A percentile compares a stretch with the other conserved stretches of the same genome.
phyloP scores from a whole-genome alignment of 2,888 invertebrate genomes.

The Linnaemya vulpina region DNA sequence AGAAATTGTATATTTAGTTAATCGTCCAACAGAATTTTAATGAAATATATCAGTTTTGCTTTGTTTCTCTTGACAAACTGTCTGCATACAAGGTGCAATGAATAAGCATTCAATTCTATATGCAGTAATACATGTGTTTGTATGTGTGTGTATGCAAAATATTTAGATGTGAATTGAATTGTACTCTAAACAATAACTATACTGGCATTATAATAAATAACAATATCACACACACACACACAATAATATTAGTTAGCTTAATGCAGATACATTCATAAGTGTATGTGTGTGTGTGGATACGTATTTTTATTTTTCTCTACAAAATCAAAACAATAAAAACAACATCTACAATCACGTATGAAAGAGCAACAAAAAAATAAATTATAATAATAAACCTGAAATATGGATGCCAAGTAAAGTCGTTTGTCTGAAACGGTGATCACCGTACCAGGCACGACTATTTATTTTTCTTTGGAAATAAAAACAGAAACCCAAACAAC shows the following conservation, averaged over 20 bases:
- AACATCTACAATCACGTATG: slow-evolving; percentile 51
- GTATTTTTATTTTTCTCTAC: slow-evolving; percentile 23
- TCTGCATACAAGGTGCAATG: not conserved
- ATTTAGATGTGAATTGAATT: slow-evolving; percentile 53
- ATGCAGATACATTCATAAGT: slow-evolving; percentile 1
- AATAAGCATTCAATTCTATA: not conserved
- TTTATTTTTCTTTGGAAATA: slow-evolving; percentile 23
- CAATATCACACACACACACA: slow-evolving; percentile 46
- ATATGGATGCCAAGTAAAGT: slow-evolving; percentile 71
- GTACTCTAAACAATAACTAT: slow-evolving; percentile 64
- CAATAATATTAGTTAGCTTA: not conserved
- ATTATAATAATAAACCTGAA: slow-evolving; percentile 60
- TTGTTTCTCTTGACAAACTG: not conserved
- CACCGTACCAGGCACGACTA: slow-evolving; percentile 80
- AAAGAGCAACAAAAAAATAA: not conserved
- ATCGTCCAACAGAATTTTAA: too few relatives aligned
- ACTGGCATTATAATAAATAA: slow-evolving; percentile 59
- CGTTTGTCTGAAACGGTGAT: slow-evolving; percentile 78
- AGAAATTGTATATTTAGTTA: too few relatives aligned
- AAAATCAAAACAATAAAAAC: slow-evolving; percentile 47
- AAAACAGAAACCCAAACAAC: slow-evolving; percentile 4
- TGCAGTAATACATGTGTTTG: not conserved
- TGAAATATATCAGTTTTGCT: not conserved
- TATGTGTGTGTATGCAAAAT: too few relatives aligned
- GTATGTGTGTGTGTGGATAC: not conserved